Conservation (phyloP, 1,140 invertebrate genomes). For the Venturia canescens region DNA sequence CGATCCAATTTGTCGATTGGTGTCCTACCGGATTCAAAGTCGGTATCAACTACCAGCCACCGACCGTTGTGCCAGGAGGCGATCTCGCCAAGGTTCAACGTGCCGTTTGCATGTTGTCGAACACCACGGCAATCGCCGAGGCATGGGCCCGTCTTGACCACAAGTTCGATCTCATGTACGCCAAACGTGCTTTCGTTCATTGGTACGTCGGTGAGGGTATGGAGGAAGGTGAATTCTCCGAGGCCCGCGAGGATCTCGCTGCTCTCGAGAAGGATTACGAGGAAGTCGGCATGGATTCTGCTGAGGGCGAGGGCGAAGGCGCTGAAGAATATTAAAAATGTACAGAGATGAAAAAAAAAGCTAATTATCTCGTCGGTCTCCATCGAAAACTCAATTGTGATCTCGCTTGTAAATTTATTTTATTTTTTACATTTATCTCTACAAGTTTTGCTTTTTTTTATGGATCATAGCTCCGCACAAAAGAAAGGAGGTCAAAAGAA, state of each 20-base stretch:
- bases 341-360: constrained; percentile 1
- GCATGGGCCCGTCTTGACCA: constrained; percentile 88
- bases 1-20: constrained; percentile 94
- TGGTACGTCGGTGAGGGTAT: constrained; percentile 93
- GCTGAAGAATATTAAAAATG: constrained; percentile 82
- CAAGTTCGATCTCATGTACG: constrained; percentile 91
- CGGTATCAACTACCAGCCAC: constrained; percentile 88
- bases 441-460: constrained; percentile 6
- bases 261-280: constrained; percentile 91
- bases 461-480: neutral
- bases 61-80: constrained; percentile 89
- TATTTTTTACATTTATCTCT: neutral
- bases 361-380: constrained; percentile 7
- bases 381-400: constrained; percentile 36
- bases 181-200: constrained; percentile 90
- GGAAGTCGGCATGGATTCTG: constrained; percentile 87
- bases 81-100: constrained; percentile 87
- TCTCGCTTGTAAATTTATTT: constrained; percentile 15
- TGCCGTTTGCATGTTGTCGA: constrained; percentile 87
- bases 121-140: constrained; percentile 89
- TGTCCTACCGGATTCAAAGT: constrained; percentile 93
- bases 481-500: neutral
- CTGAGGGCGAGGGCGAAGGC: constrained; percentile 84
- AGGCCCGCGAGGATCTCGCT: constrained; percentile 91
- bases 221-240: constrained; percentile 91